Evolutionary conservation across 2,113 vertebrate genomes (phyloP), one percentile per base, ranked within the genome.

Genomic region (Seriola rivoliana): DNA sequence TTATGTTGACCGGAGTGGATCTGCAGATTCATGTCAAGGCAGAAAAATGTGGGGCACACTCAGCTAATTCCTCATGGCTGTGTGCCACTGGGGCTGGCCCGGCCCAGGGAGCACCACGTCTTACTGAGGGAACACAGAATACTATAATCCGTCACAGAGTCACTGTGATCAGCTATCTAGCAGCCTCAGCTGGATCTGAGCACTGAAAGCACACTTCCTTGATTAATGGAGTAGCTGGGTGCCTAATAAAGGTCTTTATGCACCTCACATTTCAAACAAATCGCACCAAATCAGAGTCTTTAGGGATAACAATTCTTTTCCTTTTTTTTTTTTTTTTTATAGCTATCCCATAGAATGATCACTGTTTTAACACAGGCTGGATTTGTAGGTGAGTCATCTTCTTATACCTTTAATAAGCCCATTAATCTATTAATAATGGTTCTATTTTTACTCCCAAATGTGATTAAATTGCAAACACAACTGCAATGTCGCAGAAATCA

Each of bases 161-260:
- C 73, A 57, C 40, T 8, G 25, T 36, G 40, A 82, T 85, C 66
- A 80, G 80, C 72, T 52, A 58, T 76, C 52, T 60, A 78, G 75
- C 78, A 67, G 70, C 58, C 71, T 59, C 81, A 69, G 80, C 74
- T 78, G 36, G 67, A 81, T 88, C 65, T 59, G 71, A 78, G 63
- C 65, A 77, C 69, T 8, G 42, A 77, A 79, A 76, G 60, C 11
- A 64, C 59, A 63, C 85, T 67, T 64, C 40, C 40, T 62, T 88
- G 89, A 91, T 91, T 85, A 85, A 89, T 88, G 70, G 38, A 75
- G 78, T 81, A 59, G 70, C 58, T 38, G 42, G 48, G 60, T 79
- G 52, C 78, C 78, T 79, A 82, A 80, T 78, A 54, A 83, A 85
- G 55, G 55, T 80, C 65, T 86, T 85, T 68, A 79, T 84, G 75